A percentile compares a stretch with the other conserved stretches of the same genome.
phyloP scores from a whole-genome alignment of 2,888 invertebrate genomes.

The Diarsia dahlii region DNA sequence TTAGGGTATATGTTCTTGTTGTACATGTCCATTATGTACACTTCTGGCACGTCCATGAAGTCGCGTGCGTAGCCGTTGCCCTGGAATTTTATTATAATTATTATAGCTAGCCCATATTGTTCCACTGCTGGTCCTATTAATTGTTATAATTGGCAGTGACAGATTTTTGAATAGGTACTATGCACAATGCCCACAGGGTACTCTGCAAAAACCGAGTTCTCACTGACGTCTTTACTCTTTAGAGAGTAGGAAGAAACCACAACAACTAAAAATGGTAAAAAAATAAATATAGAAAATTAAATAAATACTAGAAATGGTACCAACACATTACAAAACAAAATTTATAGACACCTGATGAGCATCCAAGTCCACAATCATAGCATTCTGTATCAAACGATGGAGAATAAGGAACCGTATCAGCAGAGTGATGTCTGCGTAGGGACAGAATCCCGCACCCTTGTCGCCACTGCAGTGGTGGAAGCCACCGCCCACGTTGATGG shows the following conservation, averaged over 20 bases:
- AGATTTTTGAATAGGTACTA: too few relatives aligned
- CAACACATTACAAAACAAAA: background rate
- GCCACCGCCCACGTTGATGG: slow-evolving; percentile 97
- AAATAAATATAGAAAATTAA: too few relatives aligned
- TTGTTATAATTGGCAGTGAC: too few relatives aligned
- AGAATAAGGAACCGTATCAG: slow-evolving; percentile 93
- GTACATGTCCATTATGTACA: slow-evolving; percentile 97
- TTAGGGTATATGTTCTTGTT: slow-evolving; percentile 95
- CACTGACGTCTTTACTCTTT: too few relatives aligned
- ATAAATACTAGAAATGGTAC: background rate
- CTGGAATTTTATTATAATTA: slow-evolving; percentile 78
- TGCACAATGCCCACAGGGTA: too few relatives aligned
- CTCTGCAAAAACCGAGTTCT: too few relatives aligned
- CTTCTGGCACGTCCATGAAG: slow-evolving; percentile 92
- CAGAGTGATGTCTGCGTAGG: slow-evolving; percentile 97
- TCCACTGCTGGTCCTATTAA: too few relatives aligned
- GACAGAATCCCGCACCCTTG: slow-evolving; percentile 96
- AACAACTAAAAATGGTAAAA: too few relatives aligned
- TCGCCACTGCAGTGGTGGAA: slow-evolving; percentile 96
- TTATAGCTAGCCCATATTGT: too few relatives aligned
- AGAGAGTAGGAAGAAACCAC: too few relatives aligned
- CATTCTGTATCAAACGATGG: slow-evolving; percentile 91
- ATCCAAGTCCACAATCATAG: slow-evolving; percentile 97
- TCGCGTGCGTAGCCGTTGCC: slow-evolving; percentile 97
- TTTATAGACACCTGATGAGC: slow-evolving; percentile 94